Evolutionary conservation across 2,797 vertebrate genomes (phyloP).

Genomic region (Lagodon rhomboides): DNA sequence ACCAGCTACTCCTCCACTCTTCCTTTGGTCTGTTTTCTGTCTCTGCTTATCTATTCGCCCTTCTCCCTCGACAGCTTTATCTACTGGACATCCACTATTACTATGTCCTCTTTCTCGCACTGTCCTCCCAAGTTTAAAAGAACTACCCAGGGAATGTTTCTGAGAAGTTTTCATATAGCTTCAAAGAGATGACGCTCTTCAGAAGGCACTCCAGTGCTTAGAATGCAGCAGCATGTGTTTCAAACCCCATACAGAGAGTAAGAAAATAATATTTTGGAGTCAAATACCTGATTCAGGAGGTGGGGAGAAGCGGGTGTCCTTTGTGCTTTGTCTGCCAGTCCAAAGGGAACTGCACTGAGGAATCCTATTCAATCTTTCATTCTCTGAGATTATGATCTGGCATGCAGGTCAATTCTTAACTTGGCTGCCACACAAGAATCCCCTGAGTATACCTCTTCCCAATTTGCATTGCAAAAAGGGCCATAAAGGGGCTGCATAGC

Average conservation of each 20-base stretch:
- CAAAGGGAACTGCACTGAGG: conserved; percentile 59
- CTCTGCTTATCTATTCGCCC: conserved; percentile 64
- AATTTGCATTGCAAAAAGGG: conserved; percentile 71
- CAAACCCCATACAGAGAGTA: conserved; percentile 48
- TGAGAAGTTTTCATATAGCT: conserved; percentile 28
- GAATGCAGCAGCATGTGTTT: conserved; percentile 57
- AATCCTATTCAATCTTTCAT: conserved; percentile 65
- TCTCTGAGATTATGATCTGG: conserved; percentile 81
- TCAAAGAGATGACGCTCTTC: conserved; percentile 47
- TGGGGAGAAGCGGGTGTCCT: conserved; percentile 60
- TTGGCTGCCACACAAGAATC: conserved; percentile 77
- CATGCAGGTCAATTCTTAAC: conserved; percentile 75
- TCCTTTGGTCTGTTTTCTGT: conserved; percentile 72
- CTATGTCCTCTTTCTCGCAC: conserved; percentile 45
- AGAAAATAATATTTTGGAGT: conserved; percentile 69
- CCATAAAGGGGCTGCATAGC: conserved; percentile 35
- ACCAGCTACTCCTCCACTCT: conserved; percentile 60
- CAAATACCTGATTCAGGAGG: conserved; percentile 54
- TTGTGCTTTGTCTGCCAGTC: conserved; percentile 68
- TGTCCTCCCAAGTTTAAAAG: conserved; percentile 24
- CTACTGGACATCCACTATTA: conserved; percentile 50
- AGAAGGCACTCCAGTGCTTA: conserved; percentile 40
- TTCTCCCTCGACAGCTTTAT: conserved; percentile 47
- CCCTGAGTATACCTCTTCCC: conserved; percentile 69
- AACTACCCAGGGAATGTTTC: conserved; percentile 36